Evolutionary conservation across 2,113 vertebrate genomes (phyloP), one percentile per base, ranked within the genome.

Genomic region (Mungos mungo): DNA sequence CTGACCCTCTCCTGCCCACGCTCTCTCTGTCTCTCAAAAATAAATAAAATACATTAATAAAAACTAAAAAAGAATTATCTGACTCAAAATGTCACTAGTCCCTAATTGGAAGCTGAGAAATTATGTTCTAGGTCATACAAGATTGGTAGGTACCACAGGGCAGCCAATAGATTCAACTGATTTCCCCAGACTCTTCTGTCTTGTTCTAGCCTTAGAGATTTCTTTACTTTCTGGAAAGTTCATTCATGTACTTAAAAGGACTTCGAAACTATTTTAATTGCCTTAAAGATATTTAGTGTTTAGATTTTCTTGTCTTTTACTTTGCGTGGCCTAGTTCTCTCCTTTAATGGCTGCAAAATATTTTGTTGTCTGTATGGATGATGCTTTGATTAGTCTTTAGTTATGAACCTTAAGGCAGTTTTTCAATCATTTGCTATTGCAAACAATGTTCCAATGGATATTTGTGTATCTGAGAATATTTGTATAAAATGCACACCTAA

Each of bases 241-340:
- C 3, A 68, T 82, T 3, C 1, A 66, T 71, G 19, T 8, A 45
- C 25, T 66, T 86, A 45, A n/a, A 66, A 60, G 2, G 18, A 66
- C 88, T 86, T 77, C 81, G 89, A 31, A 65, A 72, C 80, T 35
- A 83, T 84, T 79, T 84, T 45, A 96, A 65, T 80, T 31, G 80
- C 41, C 68, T 81, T 79, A 87, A 72, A 72, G 79, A n/a, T 68
- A 76, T 60, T 31, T 90, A 95, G 27, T 68, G 50, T 80, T 84
- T 92, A 72, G 18, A 47, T 54, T 45, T 57, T 74, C 38, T 80
- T 81, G 1, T 33, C 29, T 88, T 2, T 65, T 90, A 52, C 47
- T 96, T 95, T 68, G 35, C 18, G 54, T 80, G 33, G n/a, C 35
- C 45, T 52, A 38, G 5, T 87, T 93, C 31, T n/a, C 5, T 63